Percentiles rank a stretch among this genome's conserved stretches.
phyloP scores from a whole-genome alignment of 2,797 vertebrate genomes.

The Emys orbicularis region DNA sequence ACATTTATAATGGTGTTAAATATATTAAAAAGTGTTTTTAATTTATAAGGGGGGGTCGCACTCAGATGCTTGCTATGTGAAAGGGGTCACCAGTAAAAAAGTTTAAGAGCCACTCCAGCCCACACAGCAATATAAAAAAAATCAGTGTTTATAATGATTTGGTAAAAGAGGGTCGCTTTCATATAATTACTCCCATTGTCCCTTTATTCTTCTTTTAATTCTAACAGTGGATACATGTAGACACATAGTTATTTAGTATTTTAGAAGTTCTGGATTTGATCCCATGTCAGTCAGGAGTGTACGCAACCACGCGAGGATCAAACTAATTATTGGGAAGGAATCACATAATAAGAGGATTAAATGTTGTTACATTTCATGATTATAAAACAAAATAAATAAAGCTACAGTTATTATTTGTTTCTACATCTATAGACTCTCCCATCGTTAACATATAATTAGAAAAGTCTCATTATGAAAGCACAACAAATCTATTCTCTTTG shows the following conservation, averaged over 20 bases:
- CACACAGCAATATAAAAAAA: background rate
- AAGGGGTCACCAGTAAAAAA: no score
- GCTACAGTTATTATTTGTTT: background rate
- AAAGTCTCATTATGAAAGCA: background rate
- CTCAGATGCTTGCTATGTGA: no score
- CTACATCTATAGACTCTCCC: background rate
- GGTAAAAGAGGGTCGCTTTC: background rate
- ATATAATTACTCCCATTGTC: background rate
- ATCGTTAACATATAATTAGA: background rate
- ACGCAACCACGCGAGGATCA: background rate
- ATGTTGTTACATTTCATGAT: background rate
- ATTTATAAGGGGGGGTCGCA: no score
- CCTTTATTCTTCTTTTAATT: background rate
- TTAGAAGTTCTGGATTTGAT: background rate
- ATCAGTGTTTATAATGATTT: background rate
- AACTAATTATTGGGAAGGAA: background rate
- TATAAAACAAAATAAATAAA: background rate
- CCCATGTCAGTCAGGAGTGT: background rate
- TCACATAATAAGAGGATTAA: background rate
- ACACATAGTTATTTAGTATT: background rate
- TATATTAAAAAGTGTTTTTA: no score
- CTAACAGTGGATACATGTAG: background rate
- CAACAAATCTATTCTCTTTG: slow-evolving; percentile 1
- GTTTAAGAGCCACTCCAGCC: background rate
- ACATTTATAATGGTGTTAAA: no score